Base-by-base conservation (phyloP, 35 echinoderm and acorn worm genomes). In the Patiria miniata region DNA sequence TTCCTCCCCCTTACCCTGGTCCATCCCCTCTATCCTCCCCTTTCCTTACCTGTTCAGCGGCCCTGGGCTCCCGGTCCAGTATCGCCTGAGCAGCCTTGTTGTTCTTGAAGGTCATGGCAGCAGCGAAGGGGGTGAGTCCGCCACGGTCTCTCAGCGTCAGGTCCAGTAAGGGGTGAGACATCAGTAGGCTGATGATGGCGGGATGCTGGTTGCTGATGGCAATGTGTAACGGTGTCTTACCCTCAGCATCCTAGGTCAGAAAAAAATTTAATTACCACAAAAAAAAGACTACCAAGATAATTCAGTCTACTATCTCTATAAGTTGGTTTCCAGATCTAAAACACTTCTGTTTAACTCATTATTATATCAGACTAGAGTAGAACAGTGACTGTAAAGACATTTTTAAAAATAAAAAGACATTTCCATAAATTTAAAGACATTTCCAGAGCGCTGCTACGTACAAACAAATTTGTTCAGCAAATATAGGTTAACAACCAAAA, bases 61-160 rank as follows among this genome's bases (percentile, higher is more conserved):
- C 16, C n/a, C 96, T 86, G 1, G 96, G 92, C 58, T 98, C 96
- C 56, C 96, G 91, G 56, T 98, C 86, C 52, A 97, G 47, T 34
- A 97, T 97, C 30, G 88, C 89, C 77, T 97, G 95, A 36, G 95
- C 95, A 30, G 95, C 95, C 53, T 97, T 98, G 89, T 98, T 98
- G 52, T 99, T 99, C 79, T 99, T 99, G 83, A 78, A 83, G 5
- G 90, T 99, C 87, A 99, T 94, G 34, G 96, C 96, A 16, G 93
- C 96, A 51, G 96, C 96, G 82, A 99, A 99, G 1, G 96, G 96
- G 2, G 96, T 99, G 21, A 94, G 81, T 12, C 93, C 93, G 22
- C 82, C 58, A 38, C 89, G 93, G 80, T 99, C 96, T 86, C 96
- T 69, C 18, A 99, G 37, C 1, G 96, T 99, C 54, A 99, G 79